Percentiles rank a stretch among this genome's conserved stretches.
Evolutionary conservation across 2,888 invertebrate genomes (phyloP).

Genomic region (Eurytoma adleriae): DNA sequence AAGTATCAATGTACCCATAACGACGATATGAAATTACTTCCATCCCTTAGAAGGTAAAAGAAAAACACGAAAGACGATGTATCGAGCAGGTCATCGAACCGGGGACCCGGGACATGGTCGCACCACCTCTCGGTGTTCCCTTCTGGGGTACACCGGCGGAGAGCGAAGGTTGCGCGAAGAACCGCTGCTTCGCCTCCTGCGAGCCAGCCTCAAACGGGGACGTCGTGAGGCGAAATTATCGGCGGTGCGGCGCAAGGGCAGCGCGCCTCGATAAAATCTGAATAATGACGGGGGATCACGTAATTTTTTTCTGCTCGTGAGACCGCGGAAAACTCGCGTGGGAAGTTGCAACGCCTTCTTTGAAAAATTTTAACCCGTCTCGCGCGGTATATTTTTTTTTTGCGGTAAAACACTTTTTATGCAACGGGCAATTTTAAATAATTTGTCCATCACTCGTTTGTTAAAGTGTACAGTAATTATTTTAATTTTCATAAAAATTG

Average conservation of each 20-base stretch:
- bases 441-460: too few relatives aligned
- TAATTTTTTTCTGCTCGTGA: not conserved
- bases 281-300: not conserved
- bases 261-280: not conserved
- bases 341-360: not conserved
- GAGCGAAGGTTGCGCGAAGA: not conserved
- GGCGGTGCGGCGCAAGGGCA: not conserved
- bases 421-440: too few relatives aligned
- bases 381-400: too few relatives aligned
- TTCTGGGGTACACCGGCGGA: not conserved
- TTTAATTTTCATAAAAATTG: too few relatives aligned
- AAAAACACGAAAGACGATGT: too few relatives aligned
- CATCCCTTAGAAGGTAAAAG: too few relatives aligned
- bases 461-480: too few relatives aligned
- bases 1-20: too few relatives aligned
- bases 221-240: slow-evolving; percentile 42
- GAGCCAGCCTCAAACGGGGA: slow-evolving; percentile 23
- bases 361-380: not conserved
- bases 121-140: not conserved
- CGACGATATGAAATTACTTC: too few relatives aligned
- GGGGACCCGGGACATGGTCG: too few relatives aligned
- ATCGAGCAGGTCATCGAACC: too few relatives aligned
- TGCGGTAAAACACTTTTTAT: too few relatives aligned
- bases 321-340: not conserved
- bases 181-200: not conserved